phyloP scores from a whole-genome alignment of 1,140 invertebrate species.

The Diorhabda elongata region DNA sequence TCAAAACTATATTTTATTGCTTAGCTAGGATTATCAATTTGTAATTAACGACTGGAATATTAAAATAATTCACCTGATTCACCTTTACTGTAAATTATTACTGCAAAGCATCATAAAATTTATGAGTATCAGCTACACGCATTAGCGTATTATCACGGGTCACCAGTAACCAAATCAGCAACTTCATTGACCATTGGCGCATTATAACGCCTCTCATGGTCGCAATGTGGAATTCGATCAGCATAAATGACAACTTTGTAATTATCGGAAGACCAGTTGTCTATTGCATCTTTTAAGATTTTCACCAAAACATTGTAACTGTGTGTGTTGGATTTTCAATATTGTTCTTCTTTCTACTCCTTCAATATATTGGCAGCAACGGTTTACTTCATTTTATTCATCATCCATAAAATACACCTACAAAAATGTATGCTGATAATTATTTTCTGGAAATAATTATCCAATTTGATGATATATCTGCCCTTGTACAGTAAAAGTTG shows the following conservation, averaged over 20 bases:
- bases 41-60: too few relatives aligned
- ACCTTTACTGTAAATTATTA: too few relatives aligned
- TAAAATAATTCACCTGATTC: too few relatives aligned
- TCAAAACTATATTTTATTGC: too few relatives aligned
- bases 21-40: too few relatives aligned
- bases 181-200: background rate
- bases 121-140: too few relatives aligned
- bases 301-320: background rate
- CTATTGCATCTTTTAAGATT: background rate
- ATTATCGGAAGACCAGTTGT: background rate
- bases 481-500: too few relatives aligned
- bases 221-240: background rate
- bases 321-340: background rate
- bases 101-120: too few relatives aligned
- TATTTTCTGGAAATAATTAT: too few relatives aligned
- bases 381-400: constrained; percentile 23
- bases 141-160: background rate
- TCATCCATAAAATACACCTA: background rate
- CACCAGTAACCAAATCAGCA: constrained; percentile 1
- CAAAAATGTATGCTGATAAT: too few relatives aligned
- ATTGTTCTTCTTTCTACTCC: constrained; percentile 8
- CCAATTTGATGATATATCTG: too few relatives aligned
- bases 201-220: background rate
- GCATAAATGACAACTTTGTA: background rate
- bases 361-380: constrained; percentile 14